Base-by-base conservation (phyloP, 2,888 invertebrate species). In the Acronicta aceris region DNA sequence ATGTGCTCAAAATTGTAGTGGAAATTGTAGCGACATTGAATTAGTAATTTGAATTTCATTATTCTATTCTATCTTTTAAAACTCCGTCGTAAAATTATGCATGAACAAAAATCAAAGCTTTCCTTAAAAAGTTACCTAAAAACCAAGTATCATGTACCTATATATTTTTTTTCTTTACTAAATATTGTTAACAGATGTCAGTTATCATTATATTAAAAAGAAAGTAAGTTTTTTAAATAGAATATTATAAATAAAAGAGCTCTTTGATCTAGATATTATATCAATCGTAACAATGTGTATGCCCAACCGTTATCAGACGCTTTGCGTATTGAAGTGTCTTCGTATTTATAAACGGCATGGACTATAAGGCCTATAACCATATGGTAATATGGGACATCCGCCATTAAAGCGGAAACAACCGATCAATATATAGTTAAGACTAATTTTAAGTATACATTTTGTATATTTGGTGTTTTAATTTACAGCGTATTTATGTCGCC, bases 381-480 rank as follows among this genome's bases (percentile, higher is more conserved):
- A 71, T 38, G 8, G 2, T 16, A 43, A 43, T 41, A 52, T 52
- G 67, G 54, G 27, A 59, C 36, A 55, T 16, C 15, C 64, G 48
- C 25, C 5, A 33, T 13, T 9, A n/a, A 42, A 58, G 56, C 41
- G 56, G 25, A 42, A 40, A 55, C 52, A 61, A 65, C 64, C 59
- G 79, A 71, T 76, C 73, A 70, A 65, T 61, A 62, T 65, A 76
- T 55, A 54, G 27, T 65, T 79, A 77, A 71, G 68, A 57, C 48
- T 81, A 78, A 69, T 64, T 65, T 59, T 82, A 81, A 75, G 76
- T 68, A 70, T 75, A 81, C 74, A 61, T 79, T 81, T 79, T 83
- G 82, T 83, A 81, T 84, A 84, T 82, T 82, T 80, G 71, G 71
- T 81, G 64, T 61, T 72, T 55, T 56, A 59, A 60, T 70, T 68